These are phyloP conservation scores for Neodon shergylaensis DNA, from an alignment of 2,113 vertebrate genomes.

Conservation along the genomic window DNA sequence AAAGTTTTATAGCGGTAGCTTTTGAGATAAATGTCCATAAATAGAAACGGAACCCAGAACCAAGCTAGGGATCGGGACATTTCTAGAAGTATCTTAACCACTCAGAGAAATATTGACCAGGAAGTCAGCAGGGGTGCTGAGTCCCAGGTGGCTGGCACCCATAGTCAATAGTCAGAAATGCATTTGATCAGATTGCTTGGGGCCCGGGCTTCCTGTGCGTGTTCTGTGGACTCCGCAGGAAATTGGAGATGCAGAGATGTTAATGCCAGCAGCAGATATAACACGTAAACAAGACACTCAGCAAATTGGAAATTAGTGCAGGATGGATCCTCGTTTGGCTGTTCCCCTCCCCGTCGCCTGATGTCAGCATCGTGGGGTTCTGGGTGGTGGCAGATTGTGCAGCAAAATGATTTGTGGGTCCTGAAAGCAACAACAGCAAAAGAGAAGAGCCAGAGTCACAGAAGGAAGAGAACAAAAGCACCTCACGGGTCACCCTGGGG, in stretches of 20 bases:
- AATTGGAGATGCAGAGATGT: constrained; percentile 59
- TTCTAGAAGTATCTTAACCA: constrained; percentile 52
- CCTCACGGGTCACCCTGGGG: not conserved
- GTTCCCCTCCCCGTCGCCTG: not conserved
- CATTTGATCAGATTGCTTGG: constrained; percentile 58
- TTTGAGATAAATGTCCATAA: constrained; percentile 60
- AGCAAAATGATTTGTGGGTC: not conserved
- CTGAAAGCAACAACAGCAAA: not conserved
- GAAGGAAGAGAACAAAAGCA: constrained; percentile 63
- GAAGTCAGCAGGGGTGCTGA: constrained; percentile 33
- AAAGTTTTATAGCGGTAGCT: constrained; percentile 54
- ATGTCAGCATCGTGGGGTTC: not conserved
- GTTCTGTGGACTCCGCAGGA: constrained; percentile 33
- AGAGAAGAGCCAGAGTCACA: constrained; percentile 15
- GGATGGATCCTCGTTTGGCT: not conserved
- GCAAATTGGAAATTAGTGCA: constrained; percentile 39
- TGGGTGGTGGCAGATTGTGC: not conserved
- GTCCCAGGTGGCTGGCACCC: not conserved
- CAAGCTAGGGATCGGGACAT: constrained; percentile 9
- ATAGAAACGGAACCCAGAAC: constrained; percentile 73
- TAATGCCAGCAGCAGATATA: constrained; percentile 33
- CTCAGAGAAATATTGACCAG: constrained; percentile 59
- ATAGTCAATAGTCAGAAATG: constrained; percentile 59
- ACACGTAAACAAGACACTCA: constrained; percentile 18
- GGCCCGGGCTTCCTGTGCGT: not conserved